Conservation (phyloP, 35 echinoderm and acorn worm species). For the Anneissia japonica region DNA sequence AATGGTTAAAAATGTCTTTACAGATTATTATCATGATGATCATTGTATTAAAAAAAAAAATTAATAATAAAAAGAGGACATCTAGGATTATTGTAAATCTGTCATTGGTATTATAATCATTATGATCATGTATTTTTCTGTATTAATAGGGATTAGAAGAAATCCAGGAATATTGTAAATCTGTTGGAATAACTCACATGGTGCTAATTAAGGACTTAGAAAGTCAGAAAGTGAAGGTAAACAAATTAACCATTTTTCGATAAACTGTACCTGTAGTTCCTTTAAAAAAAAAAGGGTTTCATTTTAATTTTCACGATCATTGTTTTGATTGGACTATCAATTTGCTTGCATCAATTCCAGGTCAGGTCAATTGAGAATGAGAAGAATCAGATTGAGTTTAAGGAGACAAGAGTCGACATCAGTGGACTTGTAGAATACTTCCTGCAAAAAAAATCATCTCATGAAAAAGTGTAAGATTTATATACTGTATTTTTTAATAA, state of each 20-base stretch:
- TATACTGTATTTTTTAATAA: not conserved
- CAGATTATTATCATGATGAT: too few relatives aligned
- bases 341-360: constrained; percentile 24
- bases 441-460: constrained; percentile 42
- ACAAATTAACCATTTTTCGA: not conserved
- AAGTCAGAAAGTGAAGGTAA: constrained; percentile 48
- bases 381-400: constrained; percentile 24
- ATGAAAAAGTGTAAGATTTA: constrained; percentile 40
- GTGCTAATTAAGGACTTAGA: constrained; percentile 74
- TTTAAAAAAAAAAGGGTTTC: not conserved
- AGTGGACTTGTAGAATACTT: constrained; percentile 47
- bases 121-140: not conserved
- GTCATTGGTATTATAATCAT: not conserved
- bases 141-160: constrained; percentile 64
- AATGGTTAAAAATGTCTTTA: too few relatives aligned
- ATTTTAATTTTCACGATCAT: not conserved
- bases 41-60: not conserved
- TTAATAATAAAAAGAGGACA: too few relatives aligned
- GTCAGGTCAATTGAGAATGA: constrained; percentile 78
- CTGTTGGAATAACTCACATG: constrained; percentile 62
- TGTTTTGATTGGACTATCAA: not conserved
- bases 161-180: constrained; percentile 81
- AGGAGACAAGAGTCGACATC: constrained; percentile 41
- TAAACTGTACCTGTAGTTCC: not conserved
- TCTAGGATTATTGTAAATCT: too few relatives aligned